Base-by-base conservation (phyloP, 1,140 invertebrate species). In the Bombus sylvicola region DNA sequence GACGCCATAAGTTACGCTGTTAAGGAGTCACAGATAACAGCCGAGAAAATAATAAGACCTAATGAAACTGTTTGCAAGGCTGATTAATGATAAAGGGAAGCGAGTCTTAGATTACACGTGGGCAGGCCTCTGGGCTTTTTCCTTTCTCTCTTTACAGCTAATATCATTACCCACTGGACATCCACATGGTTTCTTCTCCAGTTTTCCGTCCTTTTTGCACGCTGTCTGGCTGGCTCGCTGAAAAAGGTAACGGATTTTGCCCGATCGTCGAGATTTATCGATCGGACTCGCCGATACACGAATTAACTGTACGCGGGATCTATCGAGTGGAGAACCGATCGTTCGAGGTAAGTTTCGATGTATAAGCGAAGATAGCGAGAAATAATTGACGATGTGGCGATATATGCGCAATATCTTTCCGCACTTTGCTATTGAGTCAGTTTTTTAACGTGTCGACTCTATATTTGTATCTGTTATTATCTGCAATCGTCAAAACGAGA, bases 11-110 rank as follows among this genome's bases (percentile, higher is more conserved):
- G 75, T 90, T 81, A 88, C 68, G 43, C 77, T 78, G 74, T 87
- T 83, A 88, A 90, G 62, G 59, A 39, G 37, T n/a, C 31, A 13
- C 57, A 28, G 78, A 86, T 79, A 88, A 86, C 66, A 41, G n/a
- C 69, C 41, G 68, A 66, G 66, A 85, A 88, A 81, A 83, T 89
- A 90, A 91, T 90, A 78, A 86, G 57, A n/a, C 79, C 75, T 85
- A 86, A 91, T 91, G 83, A 79, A 91, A 88, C 82, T 91, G 85
- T 90, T 88, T 90, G 79, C 78, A 91, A 86, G 89, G 85, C 87
- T 87, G 90, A 89, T 89, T 91, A 90, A 90, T 87, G 85, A 85
- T 83, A 84, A 80, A 90, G 76, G 74, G 71, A 90, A 85, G 74
- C 66, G 34, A 25, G 1, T 71, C 71, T 77, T 73, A 69, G 34